Base-by-base conservation (phyloP, 2,113 vertebrate genomes). In the Nothobranchius furzeri region DNA sequence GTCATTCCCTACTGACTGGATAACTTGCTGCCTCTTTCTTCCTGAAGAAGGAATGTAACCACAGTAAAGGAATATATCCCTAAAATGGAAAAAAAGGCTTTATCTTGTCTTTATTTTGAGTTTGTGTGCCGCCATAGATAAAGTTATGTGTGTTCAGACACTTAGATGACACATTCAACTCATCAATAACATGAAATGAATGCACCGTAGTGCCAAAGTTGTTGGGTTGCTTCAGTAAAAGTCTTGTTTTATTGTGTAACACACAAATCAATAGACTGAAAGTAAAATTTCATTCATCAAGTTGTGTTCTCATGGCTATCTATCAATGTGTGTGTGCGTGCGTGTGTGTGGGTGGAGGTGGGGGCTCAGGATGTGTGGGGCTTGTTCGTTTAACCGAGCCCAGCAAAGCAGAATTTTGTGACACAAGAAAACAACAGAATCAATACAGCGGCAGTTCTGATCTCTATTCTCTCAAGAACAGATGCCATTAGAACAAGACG, bases 21-120 rank as follows among this genome's bases (percentile, higher is more conserved):
- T 81, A 80, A 87, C 85, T 78, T 9, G 24, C 73, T 67, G 53
- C 72, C 76, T 50, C 49, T 53, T 52, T 53, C 49, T 70, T 57
- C 3, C 12, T 62, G 52, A 58, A 78, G 75, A 78, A 85, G 68
- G 65, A 62, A 69, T 53, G 69, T 61, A 75, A 70, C 68, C 58
- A 63, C 73, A 54, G 75, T 60, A 57, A 73, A 64, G 74, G 80
- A 73, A 78, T 24, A 57, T 49, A 9, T 55, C 52, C 48, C 83
- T 73, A 84, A 82, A 88, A 85, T 79, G 85, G 79, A 79, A 60
- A 85, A 79, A 89, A 84, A 66, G 84, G 84, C 30, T 30, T 30
- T 30, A 58, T 63, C 83, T 68, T 73, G 30, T 1, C 0, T 51
- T 51, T 54, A 13, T 43, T 50, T 81, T 11, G 9, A 46, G 7